Conservation (phyloP, 2,888 invertebrate genomes). For the Aporophyla lueneburgensis region DNA sequence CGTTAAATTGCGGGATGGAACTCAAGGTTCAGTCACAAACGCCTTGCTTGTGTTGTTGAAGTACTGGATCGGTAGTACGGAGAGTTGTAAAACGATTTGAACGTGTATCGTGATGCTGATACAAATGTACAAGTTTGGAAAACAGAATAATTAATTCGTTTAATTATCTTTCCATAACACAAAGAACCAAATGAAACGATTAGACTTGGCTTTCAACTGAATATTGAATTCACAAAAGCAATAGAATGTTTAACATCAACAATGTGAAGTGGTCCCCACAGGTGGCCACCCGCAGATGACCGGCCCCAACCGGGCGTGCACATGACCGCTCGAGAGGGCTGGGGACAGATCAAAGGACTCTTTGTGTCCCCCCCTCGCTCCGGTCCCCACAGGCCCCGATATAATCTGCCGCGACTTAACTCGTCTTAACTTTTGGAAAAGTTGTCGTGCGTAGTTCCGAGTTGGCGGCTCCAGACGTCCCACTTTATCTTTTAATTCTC, state of each 20-base stretch:
- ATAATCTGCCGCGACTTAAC: conserved; percentile 25
- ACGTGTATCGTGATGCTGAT: neutral
- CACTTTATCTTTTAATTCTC: conserved; percentile 28
- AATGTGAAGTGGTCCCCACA: neutral
- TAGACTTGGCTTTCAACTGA: neutral
- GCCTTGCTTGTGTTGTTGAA: neutral
- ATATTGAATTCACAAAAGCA: neutral
- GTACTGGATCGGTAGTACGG: neutral
- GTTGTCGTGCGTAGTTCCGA: conserved; percentile 35
- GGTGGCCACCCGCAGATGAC: neutral
- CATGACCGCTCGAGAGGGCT: neutral
- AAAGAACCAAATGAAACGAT: neutral
- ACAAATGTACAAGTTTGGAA: neutral
- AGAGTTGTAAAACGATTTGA: neutral
- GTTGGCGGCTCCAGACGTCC: conserved; percentile 19
- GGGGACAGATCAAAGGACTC: conserved; percentile 10
- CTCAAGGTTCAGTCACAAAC: neutral
- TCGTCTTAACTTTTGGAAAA: conserved; percentile 44
- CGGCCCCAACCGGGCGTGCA: neutral
- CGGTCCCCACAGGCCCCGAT: neutral
- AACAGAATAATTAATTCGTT: neutral
- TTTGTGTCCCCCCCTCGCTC: neutral
- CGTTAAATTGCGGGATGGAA: neutral
- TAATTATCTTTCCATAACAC: neutral
- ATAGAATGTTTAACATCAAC: conserved; percentile 14